These are phyloP conservation scores for Sebastes trivittatus DNA, from an alignment of 2,797 vertebrate genomes.

Conservation along the genomic window DNA sequence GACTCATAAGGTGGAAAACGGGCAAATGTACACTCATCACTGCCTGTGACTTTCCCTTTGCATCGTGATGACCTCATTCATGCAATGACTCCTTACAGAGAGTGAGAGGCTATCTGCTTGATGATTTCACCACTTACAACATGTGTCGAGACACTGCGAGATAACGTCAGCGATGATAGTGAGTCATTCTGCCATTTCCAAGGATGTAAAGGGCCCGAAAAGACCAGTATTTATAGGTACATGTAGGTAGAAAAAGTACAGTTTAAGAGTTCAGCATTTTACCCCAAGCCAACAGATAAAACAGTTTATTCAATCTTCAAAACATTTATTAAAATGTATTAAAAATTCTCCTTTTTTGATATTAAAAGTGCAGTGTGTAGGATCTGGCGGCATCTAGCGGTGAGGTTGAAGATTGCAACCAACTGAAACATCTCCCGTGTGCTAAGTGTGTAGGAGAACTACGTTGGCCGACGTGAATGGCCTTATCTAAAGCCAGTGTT, in stretches of 20 bases:
- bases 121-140: neutral
- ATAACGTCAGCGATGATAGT: constrained; percentile 4
- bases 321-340: neutral
- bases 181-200: constrained; percentile 52
- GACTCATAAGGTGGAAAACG: constrained; percentile 44
- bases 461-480: accelerated
- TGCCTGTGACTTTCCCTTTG: constrained; percentile 27
- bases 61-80: constrained; percentile 18
- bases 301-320: neutral
- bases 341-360: too few species aligned
- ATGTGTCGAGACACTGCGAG: neutral
- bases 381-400: too few species aligned
- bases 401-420: too few species aligned
- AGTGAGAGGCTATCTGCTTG: constrained; percentile 3
- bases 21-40: neutral
- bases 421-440: accelerated
- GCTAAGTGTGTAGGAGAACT: too few species aligned
- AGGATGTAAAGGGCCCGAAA: neutral
- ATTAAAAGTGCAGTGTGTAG: too few species aligned
- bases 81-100: neutral
- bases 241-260: neutral
- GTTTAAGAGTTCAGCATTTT: neutral
- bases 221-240: neutral
- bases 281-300: neutral
- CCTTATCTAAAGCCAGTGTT: too few species aligned